Base-by-base conservation (phyloP, 2,888 invertebrate genomes). In the Cerastis leucographa region DNA sequence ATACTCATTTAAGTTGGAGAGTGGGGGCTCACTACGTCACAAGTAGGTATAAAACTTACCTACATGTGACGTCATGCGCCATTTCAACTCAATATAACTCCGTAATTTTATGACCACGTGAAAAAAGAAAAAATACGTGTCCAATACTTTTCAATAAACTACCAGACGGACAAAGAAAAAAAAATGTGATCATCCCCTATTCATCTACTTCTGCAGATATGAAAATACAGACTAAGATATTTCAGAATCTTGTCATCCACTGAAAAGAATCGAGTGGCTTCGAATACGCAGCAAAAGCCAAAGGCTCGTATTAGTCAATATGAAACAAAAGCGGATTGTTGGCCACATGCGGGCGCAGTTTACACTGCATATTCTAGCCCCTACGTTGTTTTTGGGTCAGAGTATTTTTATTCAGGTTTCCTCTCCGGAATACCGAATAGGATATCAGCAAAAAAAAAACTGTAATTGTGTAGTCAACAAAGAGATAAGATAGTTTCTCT, bases 311-410 rank as follows among this genome's bases (percentile, higher is more conserved):
- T 83, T 78, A 62, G 61, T 78, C 62, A 80, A 70, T 64, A 56
- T 56, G 7, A 35, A 71, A 81, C 85, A 68, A 84, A 80, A 80
- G 71, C 78, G 67, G 64, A 76, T 81, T 81, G 82, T 85, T 85
- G 78, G 79, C 74, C 80, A 78, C 76, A 85, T 84, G 64, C 80
- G 67, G 80, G 80, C 19, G 7, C 67, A 62, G 70, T 62, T 70
- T 70, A 54, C 46, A 74, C 59, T 64, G n/a, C 64, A 71, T 68
- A 64, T 73, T 73, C 44, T 51, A 64, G 56, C 70, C 70, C 70
- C 51, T 35, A 80, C 71, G 46, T 71, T 51, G 56, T 71, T 73
- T 68, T 71, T 78, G 42, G 29, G 64, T 59, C 44, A 25, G 42
- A 59, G 40, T 40, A 70, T 77, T 66, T 78, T 35, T 19, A 65